Evolutionary conservation across 2,797 vertebrate species (phyloP).

Genomic region (Bovichtus variegatus): DNA sequence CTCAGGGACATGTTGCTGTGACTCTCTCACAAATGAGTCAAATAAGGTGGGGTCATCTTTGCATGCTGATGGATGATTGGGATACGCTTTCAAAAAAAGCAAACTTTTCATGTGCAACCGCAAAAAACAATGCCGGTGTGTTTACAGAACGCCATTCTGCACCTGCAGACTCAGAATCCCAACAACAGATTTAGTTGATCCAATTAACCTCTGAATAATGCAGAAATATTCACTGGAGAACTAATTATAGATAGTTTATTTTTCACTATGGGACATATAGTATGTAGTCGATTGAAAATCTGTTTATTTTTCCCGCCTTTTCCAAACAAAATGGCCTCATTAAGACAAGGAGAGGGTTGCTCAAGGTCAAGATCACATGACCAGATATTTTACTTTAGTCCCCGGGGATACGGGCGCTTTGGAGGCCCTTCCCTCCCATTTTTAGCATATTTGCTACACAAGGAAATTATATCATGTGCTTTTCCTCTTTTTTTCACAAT

Average conservation of each 20-base stretch:
- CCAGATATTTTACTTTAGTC: too few relatives aligned
- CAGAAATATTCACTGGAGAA: background rate
- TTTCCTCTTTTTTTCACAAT: background rate
- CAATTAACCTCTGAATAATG: background rate
- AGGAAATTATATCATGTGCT: too few relatives aligned
- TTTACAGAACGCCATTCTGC: background rate
- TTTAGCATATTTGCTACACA: too few relatives aligned
- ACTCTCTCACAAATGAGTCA: slow-evolving; percentile 11
- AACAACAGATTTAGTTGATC: too few relatives aligned
- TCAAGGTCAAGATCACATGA: too few relatives aligned
- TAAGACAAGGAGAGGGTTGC: background rate
- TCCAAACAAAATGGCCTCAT: slow-evolving; percentile 6
- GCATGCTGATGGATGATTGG: background rate
- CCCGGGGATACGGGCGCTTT: too few relatives aligned
- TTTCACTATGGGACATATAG: background rate
- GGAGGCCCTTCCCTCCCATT: too few relatives aligned
- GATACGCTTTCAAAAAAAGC: background rate
- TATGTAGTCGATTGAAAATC: too few relatives aligned
- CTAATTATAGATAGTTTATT: background rate
- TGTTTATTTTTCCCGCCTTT: background rate
- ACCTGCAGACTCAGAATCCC: slow-evolving; percentile 16
- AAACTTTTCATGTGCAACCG: background rate
- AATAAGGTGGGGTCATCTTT: slow-evolving; percentile 1
- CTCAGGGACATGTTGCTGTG: slow-evolving; percentile 16
- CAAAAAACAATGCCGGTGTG: background rate